Evolutionary conservation across 2,888 invertebrate species (phyloP).

Genomic region (Tiliacea citrago): DNA sequence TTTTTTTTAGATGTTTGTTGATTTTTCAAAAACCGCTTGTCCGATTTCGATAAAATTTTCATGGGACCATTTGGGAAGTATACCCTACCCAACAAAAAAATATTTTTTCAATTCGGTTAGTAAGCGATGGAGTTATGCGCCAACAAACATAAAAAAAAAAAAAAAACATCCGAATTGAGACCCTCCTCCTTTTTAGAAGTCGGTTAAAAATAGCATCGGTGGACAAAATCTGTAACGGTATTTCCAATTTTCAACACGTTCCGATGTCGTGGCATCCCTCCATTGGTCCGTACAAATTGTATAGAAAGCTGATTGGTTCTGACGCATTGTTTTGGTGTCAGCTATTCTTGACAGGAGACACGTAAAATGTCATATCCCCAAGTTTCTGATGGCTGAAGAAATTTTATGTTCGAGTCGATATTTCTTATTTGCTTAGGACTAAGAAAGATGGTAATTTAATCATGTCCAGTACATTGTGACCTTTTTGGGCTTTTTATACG

Average conservation of each 20-base stretch:
- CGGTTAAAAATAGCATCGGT: background rate
- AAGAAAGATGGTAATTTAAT: constrained; percentile 38
- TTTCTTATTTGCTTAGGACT: constrained; percentile 47
- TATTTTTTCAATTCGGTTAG: too few relatives aligned
- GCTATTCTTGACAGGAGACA: constrained; percentile 45
- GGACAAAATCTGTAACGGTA: constrained; percentile 21
- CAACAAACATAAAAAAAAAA: too few relatives aligned
- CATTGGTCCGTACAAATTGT: constrained; percentile 56
- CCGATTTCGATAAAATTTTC: too few relatives aligned
- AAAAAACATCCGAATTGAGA: too few relatives aligned
- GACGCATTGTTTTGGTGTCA: constrained; percentile 58
- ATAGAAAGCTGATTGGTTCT: constrained; percentile 63
- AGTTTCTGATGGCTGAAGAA: constrained; percentile 23
- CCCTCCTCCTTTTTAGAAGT: too few relatives aligned
- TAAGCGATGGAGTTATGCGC: too few relatives aligned
- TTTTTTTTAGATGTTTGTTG: too few relatives aligned
- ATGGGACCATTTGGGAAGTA: too few relatives aligned
- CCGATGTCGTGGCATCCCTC: constrained; percentile 24
- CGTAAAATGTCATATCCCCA: constrained; percentile 58
- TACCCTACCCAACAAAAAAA: too few relatives aligned
- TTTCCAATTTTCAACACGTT: constrained; percentile 30
- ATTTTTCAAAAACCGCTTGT: too few relatives aligned
- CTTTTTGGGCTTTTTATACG: background rate
- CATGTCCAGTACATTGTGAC: constrained; percentile 24
- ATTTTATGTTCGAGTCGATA: constrained; percentile 31